These are phyloP conservation scores for Stictocephala bisonia DNA, from an alignment of 2,888 invertebrate species.

Conservation along the genomic window DNA sequence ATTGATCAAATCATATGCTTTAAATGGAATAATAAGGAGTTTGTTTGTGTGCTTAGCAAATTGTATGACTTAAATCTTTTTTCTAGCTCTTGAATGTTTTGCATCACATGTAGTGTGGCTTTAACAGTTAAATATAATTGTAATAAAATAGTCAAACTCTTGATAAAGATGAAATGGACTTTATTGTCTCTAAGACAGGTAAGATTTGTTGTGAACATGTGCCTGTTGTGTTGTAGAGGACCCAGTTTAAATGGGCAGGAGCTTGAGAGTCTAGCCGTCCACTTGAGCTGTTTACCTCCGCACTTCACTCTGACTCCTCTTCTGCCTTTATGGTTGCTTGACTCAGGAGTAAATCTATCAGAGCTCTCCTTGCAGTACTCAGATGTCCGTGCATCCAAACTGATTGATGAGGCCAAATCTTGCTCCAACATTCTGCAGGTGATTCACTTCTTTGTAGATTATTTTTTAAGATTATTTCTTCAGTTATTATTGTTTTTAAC, in stretches of 20 bases:
- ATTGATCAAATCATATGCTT: too few relatives aligned
- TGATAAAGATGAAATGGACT: too few relatives aligned
- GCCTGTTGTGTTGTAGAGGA: conserved; percentile 53
- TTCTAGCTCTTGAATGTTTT: too few relatives aligned
- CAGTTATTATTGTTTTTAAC: too few relatives aligned
- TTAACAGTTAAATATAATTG: too few relatives aligned
- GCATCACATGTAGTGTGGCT: too few relatives aligned
- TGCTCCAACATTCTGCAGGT: conserved; percentile 17
- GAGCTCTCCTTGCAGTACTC: conserved; percentile 3
- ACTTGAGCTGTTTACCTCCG: conserved; percentile 61
- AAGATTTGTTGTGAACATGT: not conserved
- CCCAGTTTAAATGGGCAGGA: conserved; percentile 63
- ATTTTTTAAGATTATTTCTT: too few relatives aligned
- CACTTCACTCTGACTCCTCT: conserved; percentile 55
- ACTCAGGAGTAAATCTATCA: conserved; percentile 68
- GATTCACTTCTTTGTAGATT: too few relatives aligned
- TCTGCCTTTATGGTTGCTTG: conserved; percentile 73
- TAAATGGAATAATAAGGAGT: too few relatives aligned
- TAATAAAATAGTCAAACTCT: too few relatives aligned
- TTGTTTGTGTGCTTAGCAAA: too few relatives aligned
- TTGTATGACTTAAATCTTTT: too few relatives aligned
- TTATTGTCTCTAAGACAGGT: not conserved
- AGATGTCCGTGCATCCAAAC: conserved; percentile 40
- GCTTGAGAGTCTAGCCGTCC: conserved; percentile 67
- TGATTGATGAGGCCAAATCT: conserved; percentile 41